Base-by-base conservation (phyloP, 2,797 vertebrate genomes). In the Toxotes lorentzi region DNA sequence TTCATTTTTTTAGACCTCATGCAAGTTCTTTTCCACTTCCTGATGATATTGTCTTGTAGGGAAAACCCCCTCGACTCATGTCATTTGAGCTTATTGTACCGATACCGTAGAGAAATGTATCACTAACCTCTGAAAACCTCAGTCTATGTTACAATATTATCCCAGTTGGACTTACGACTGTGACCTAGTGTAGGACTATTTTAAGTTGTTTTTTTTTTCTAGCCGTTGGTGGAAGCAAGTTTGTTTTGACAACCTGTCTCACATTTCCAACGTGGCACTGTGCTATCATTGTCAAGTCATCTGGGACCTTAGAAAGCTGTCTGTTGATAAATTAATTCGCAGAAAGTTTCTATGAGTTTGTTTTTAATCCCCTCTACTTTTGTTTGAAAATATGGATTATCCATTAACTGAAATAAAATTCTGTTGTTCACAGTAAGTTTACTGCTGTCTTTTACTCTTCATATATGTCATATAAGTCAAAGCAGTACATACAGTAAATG, bases 351-450 rank as follows among this genome's bases (percentile, higher is more conserved):
- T 93, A 89, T 91, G 87, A 93, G 84, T 91, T 92, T 93, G 84
- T 93, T 93, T 91, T 90, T 81, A 93, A 93, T 87, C 78, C 84
- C 72, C 85, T 93, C 88, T 92, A 89, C 89, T 92, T 94, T 95
- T 92, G 93, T 92, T 96, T 95, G 90, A 76, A 91, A 89, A 89
- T 89, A 91, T 86, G 86, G 91, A 94, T 79, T 87, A 79, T 93
- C 76, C 89, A 79, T 87, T 88, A 86, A 91, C 81, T 94, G 78
- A 94, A 96, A 95, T 95, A 95, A 94, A 96, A 93, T 93, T 78
- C 78, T 90, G 90, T 93, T 91, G 82, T 93, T 94, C 93, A 93
- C 91, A 91, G 78, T 78, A 78, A 14, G 17, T 70, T 13, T 70
- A 81, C 50, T 70, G 43, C 13, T 27, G 40, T 83, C 30, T 84